Conservation (phyloP, 2,888 invertebrate species). For the Troides aeacus region DNA sequence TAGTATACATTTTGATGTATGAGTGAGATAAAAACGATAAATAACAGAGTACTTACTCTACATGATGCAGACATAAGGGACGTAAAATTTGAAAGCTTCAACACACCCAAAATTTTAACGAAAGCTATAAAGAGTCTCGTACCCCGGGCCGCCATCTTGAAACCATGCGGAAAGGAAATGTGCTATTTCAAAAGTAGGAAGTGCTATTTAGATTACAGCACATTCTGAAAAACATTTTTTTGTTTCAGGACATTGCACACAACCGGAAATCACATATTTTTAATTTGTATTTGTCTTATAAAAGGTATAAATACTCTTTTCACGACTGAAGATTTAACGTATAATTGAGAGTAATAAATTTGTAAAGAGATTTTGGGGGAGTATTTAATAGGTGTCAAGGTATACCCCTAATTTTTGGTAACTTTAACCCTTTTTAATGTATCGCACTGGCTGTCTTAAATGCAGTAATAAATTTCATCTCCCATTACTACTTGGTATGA, state of each 20-base stretch:
- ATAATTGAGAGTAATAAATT: too few relatives aligned
- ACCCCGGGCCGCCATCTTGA: constrained; percentile 23
- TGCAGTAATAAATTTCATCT: not conserved
- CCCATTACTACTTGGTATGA: not conserved
- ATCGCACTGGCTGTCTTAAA: not conserved
- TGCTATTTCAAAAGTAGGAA: constrained; percentile 7
- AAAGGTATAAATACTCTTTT: not conserved
- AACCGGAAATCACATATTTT: not conserved
- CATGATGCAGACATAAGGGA: constrained; percentile 1
- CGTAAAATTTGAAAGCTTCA: constrained; percentile 17
- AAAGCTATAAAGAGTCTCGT: constrained; percentile 24
- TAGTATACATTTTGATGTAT: not conserved
- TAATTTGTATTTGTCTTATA: not conserved
- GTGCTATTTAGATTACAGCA: constrained; percentile 4
- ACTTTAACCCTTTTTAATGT: not conserved
- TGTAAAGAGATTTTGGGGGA: too few relatives aligned
- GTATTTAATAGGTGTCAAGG: not conserved
- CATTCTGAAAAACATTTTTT: not conserved
- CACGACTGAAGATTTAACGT: not conserved
- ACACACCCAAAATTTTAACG: constrained; percentile 22
- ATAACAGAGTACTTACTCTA: not conserved
- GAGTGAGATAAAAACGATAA: not conserved
- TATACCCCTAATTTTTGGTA: not conserved
- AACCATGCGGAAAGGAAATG: constrained; percentile 13
- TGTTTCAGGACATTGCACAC: not conserved